Evolutionary conservation across 1,140 invertebrate species (phyloP).

Genomic region (Drosophila truncata): DNA sequence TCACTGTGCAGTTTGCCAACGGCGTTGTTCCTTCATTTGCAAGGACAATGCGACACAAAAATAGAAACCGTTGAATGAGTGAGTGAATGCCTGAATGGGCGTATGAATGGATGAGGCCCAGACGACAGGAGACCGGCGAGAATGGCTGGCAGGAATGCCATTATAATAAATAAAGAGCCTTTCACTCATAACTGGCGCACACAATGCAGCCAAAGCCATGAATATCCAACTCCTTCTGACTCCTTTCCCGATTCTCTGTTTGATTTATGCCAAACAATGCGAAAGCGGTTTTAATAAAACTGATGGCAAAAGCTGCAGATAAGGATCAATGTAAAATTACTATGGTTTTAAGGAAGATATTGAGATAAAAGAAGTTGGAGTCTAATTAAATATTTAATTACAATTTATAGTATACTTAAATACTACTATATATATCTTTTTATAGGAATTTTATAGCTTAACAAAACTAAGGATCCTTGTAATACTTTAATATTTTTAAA

Average conservation of each 20-base stretch:
- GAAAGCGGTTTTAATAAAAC: conserved; percentile 66
- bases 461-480: background rate
- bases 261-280: conserved; percentile 71
- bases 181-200: conserved; percentile 77
- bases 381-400: background rate
- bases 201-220: conserved; percentile 72
- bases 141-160: conserved; percentile 65
- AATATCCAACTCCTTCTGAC: conserved; percentile 46
- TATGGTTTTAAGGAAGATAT: background rate
- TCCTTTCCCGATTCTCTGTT: conserved; percentile 37
- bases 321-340: conserved; percentile 55
- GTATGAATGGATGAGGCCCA: conserved; percentile 52
- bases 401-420: background rate
- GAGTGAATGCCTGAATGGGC: conserved; percentile 55
- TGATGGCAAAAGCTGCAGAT: conserved; percentile 54
- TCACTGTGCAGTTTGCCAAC: conserved; percentile 43
- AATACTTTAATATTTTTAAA: background rate
- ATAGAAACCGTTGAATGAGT: conserved; percentile 62
- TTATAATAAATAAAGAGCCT: conserved; percentile 82
- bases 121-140: conserved; percentile 35
- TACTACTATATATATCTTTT: too few relatives aligned
- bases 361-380: background rate
- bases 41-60: conserved; percentile 78
- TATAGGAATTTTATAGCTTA: background rate
- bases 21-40: conserved; percentile 75